Evolutionary conservation across 1,140 invertebrate species (phyloP).

Genomic region (Ips nitidus): DNA sequence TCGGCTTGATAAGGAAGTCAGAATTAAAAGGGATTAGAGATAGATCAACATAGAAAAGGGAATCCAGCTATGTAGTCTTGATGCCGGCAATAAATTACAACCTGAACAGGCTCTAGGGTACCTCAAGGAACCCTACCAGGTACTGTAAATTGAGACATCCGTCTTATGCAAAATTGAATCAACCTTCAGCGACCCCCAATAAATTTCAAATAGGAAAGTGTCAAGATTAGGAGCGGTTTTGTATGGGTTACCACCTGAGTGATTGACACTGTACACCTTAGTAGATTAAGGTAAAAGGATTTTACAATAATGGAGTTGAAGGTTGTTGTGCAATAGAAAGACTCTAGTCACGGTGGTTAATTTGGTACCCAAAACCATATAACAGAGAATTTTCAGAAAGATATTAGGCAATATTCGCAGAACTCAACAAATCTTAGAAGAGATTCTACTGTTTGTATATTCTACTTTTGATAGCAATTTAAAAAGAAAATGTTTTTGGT

Average conservation of each 20-base stretch:
- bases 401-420: no score
- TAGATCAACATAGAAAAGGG: neutral
- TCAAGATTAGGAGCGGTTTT: slow-evolving; percentile 3
- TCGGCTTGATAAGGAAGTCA: neutral
- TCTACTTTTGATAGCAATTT: no score
- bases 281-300: neutral
- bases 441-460: no score
- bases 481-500: no score
- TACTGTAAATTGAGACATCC: slow-evolving; percentile 31
- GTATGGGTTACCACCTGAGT: slow-evolving; percentile 24
- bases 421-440: no score
- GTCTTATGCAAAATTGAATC: slow-evolving; percentile 32
- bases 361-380: neutral
- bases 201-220: slow-evolving; percentile 25
- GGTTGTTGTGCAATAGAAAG: no score
- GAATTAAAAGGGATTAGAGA: slow-evolving; percentile 11
- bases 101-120: no score
- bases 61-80: no score
- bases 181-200: slow-evolving; percentile 11
- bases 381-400: no score
- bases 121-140: slow-evolving; percentile 15
- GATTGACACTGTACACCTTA: slow-evolving; percentile 3
- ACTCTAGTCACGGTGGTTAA: no score
- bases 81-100: no score
- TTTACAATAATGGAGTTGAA: no score